Percentiles rank a stretch among this genome's conserved stretches.
Evolutionary conservation across 2,888 invertebrate genomes (phyloP).

Genomic region (Oegoconia quadripuncta): DNA sequence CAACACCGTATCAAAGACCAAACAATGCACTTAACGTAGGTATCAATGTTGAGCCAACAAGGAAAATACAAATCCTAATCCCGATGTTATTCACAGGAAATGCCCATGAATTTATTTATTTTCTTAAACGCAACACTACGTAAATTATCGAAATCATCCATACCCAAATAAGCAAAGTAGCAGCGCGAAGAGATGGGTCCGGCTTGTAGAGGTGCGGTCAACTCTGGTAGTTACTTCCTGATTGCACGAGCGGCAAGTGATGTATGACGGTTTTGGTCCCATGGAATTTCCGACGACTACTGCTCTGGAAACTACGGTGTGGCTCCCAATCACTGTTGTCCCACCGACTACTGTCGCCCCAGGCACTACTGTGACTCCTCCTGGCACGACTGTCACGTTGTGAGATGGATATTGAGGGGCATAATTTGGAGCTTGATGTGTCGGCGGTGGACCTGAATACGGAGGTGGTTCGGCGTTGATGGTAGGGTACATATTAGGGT

Average conservation of each 20-base stretch:
- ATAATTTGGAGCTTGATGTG: too few relatives aligned
- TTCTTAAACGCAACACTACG: too few relatives aligned
- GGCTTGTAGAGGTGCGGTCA: slow-evolving; percentile 45
- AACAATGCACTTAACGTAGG: too few relatives aligned
- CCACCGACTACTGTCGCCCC: background rate
- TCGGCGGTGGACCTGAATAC: background rate
- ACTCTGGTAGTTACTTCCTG: slow-evolving; percentile 51
- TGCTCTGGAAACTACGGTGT: background rate
- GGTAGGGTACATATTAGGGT: too few relatives aligned
- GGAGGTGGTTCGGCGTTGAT: background rate
- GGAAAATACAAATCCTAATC: too few relatives aligned
- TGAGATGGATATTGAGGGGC: too few relatives aligned
- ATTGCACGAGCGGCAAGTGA: slow-evolving; percentile 41
- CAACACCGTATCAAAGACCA: too few relatives aligned
- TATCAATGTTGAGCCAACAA: too few relatives aligned
- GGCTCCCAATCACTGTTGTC: background rate
- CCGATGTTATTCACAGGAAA: too few relatives aligned
- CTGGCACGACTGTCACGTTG: too few relatives aligned
- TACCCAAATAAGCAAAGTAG: slow-evolving; percentile 48
- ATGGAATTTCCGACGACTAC: background rate
- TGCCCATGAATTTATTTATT: too few relatives aligned
- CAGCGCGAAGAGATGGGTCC: slow-evolving; percentile 65
- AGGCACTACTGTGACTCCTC: too few relatives aligned
- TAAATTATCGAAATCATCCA: slow-evolving; percentile 11
- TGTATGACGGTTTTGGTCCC: background rate